Conservation (phyloP, 2,888 invertebrate genomes). For the Dolichomitus sp. region DNA sequence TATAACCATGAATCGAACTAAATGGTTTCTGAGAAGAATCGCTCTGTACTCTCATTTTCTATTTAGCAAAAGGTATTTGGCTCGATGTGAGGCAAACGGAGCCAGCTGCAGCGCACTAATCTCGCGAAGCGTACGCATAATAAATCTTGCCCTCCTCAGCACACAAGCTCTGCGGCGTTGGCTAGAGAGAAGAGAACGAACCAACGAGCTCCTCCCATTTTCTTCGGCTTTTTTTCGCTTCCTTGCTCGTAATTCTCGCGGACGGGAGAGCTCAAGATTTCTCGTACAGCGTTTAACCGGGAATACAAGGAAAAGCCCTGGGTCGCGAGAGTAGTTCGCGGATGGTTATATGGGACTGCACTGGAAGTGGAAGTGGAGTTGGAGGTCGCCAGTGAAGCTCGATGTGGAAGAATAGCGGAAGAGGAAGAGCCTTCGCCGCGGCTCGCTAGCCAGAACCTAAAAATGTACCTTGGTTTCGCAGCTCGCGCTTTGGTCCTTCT, state of each 20-base stretch:
- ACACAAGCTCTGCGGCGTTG: conserved; percentile 57
- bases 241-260: conserved; percentile 65
- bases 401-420: conserved; percentile 22
- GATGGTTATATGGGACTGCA: conserved; percentile 60
- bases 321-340: conserved; percentile 53
- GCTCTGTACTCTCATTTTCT: conserved; percentile 5
- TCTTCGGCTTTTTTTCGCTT: conserved; percentile 61
- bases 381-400: conserved; percentile 39
- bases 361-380: conserved; percentile 40
- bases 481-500: conserved; percentile 26
- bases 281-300: conserved; percentile 68
- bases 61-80: neutral
- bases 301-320: conserved; percentile 67
- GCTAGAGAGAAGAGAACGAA: conserved; percentile 25
- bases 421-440: conserved; percentile 44
- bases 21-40: neutral
- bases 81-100: conserved; percentile 24
- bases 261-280: conserved; percentile 69
- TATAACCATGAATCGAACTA: neutral
- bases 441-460: conserved; percentile 46
- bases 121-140: conserved; percentile 63
- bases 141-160: conserved; percentile 66
- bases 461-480: conserved; percentile 46
- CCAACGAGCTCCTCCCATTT: conserved; percentile 41
- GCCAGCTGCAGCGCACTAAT: conserved; percentile 64